These are phyloP conservation scores for Bembecia ichneumoniformis DNA, from an alignment of 2,888 invertebrate genomes.

Conservation along the genomic window DNA sequence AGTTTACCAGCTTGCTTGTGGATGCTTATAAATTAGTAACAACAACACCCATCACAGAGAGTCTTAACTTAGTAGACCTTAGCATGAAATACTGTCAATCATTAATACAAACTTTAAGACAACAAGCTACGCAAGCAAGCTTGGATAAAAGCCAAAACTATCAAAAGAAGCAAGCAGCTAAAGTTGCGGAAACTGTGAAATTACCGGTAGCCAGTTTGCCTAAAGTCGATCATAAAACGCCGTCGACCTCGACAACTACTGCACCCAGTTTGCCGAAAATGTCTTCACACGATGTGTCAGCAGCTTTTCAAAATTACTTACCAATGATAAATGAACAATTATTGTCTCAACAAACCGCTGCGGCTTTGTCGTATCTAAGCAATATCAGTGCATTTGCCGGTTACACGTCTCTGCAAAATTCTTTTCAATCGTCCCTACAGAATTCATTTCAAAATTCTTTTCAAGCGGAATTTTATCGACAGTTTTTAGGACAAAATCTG, in stretches of 20 bases:
- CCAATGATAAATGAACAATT: constrained; percentile 51
- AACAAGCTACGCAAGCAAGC: constrained; percentile 56
- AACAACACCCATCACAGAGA: constrained; percentile 74
- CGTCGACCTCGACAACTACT: constrained; percentile 16
- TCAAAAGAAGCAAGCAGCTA: constrained; percentile 48
- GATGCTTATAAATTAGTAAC: constrained; percentile 80
- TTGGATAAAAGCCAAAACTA: constrained; percentile 45
- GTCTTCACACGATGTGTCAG: constrained; percentile 46
- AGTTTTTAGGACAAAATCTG: constrained; percentile 45
- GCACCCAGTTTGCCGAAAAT: constrained; percentile 37
- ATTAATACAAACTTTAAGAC: constrained; percentile 71
- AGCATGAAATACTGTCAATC: constrained; percentile 81
- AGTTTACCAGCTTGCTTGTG: constrained; percentile 75
- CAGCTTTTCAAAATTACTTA: constrained; percentile 51
- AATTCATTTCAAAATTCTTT: constrained; percentile 43
- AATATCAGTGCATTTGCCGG: constrained; percentile 48
- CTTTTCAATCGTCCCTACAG: constrained; percentile 41
- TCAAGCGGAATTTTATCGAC: constrained; percentile 60
- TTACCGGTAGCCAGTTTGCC: constrained; percentile 13
- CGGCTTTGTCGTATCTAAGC: constrained; percentile 48
- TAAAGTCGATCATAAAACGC: constrained; percentile 30
- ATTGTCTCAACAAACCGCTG: constrained; percentile 49
- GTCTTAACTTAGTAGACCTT: constrained; percentile 75
- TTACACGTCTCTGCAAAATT: constrained; percentile 40
- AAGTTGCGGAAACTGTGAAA: constrained; percentile 23